phyloP scores from a whole-genome alignment of 2,797 vertebrate species.

The Ambastaia sidthimunki region DNA sequence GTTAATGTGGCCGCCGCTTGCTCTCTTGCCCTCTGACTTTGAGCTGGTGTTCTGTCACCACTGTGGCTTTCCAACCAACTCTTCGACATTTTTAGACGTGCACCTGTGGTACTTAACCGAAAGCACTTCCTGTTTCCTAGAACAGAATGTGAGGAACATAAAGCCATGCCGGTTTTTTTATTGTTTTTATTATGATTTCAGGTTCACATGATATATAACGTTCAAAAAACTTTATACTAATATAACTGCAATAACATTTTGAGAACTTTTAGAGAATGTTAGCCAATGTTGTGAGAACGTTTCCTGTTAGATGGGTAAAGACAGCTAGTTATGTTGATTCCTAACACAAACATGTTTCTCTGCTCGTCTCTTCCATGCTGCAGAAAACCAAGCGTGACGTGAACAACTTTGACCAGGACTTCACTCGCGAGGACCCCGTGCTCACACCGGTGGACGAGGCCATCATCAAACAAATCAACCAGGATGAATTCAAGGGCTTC shows the following conservation, averaged over 20 bases:
- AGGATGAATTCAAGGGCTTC: conserved; percentile 99
- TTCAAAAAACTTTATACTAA: too few species aligned
- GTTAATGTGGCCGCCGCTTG: conserved; percentile 38
- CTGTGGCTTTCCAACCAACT: conserved; percentile 21
- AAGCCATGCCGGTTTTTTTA: conserved; percentile 2
- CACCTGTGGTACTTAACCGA: conserved; percentile 22
- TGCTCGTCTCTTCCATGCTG: conserved; percentile 21
- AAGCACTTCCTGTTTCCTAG: conserved; percentile 1
- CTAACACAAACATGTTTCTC: conserved; percentile 3
- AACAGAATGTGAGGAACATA: background rate
- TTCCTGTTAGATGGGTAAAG: too few species aligned
- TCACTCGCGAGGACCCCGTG: conserved; percentile 96
- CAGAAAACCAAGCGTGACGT: conserved; percentile 99
- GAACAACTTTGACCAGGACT: conserved; percentile 99
- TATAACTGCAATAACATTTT: too few species aligned
- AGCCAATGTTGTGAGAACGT: too few species aligned
- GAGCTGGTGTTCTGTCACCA: conserved; percentile 36
- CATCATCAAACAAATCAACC: conserved; percentile 99
- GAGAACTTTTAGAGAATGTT: too few species aligned
- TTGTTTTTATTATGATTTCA: background rate
- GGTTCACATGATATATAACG: too few species aligned
- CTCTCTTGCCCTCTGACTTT: conserved; percentile 52
- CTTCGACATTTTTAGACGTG: conserved; percentile 12
- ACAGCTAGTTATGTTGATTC: background rate
- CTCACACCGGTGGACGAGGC: conserved; percentile 96